Evolutionary conservation across 2,888 invertebrate genomes (phyloP).

Genomic region (Coleophora flavipennella): DNA sequence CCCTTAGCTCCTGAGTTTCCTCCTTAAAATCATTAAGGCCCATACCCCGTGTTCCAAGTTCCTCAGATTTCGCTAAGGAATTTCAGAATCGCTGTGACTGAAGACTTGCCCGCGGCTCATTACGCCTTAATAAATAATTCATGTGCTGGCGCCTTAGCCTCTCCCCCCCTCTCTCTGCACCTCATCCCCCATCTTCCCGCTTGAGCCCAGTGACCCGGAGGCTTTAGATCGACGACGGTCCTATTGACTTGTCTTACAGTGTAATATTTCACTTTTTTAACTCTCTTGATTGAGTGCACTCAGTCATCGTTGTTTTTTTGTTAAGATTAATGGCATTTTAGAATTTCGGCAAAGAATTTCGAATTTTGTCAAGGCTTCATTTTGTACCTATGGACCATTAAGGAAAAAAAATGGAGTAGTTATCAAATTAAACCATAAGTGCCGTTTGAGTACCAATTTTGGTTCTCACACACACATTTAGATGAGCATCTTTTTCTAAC

Average conservation of each 20-base stretch:
- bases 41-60: conserved; percentile 12
- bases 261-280: conserved; percentile 14
- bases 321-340: conserved; percentile 2
- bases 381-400: no score
- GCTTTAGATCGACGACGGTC: conserved; percentile 25
- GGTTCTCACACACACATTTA: no score
- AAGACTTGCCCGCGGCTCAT: conserved; percentile 57
- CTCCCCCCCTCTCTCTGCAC: conserved; percentile 12
- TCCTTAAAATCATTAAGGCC: conserved; percentile 35
- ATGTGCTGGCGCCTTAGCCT: conserved; percentile 34
- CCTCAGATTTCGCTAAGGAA: conserved; percentile 24
- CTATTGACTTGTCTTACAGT: conserved; percentile 29
- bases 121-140: conserved; percentile 61
- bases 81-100: conserved; percentile 31
- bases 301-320: background rate
- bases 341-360: no score
- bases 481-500: no score
- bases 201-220: conserved; percentile 34
- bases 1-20: conserved; percentile 15
- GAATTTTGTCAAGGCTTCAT: no score
- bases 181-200: conserved; percentile 10
- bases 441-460: no score
- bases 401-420: no score
- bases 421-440: no score
- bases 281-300: no score